phyloP scores from a whole-genome alignment of 1,140 invertebrate species.

The Yoshiicerus persimilis region DNA sequence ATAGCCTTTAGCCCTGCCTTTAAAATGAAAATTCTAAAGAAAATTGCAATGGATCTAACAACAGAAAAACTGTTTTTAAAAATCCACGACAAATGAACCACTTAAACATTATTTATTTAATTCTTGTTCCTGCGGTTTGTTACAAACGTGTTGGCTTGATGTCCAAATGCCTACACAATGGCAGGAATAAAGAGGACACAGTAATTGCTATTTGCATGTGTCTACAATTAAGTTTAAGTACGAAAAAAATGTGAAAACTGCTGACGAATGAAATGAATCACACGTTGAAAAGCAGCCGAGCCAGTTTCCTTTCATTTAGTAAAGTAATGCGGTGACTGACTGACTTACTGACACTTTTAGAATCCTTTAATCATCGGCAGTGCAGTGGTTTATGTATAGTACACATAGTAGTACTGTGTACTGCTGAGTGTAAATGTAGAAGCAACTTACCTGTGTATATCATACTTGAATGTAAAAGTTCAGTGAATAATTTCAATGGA shows the following conservation, averaged over 20 bases:
- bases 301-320: neutral
- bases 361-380: neutral
- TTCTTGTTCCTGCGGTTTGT: too few relatives aligned
- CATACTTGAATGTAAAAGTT: neutral
- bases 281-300: neutral
- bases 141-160: too few relatives aligned
- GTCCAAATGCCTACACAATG: too few relatives aligned
- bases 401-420: neutral
- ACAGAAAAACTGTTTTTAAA: too few relatives aligned
- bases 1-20: too few relatives aligned
- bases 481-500: neutral
- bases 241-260: neutral
- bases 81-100: too few relatives aligned
- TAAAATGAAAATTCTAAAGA: too few relatives aligned
- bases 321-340: neutral
- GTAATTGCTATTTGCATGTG: neutral
- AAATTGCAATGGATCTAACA: too few relatives aligned
- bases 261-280: neutral
- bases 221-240: neutral
- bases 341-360: slow-evolving; percentile 12
- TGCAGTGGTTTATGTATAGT: neutral
- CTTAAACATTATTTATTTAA: too few relatives aligned
- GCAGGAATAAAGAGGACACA: neutral
- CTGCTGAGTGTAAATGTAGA: neutral
- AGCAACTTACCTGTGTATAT: neutral